Evolutionary conservation across 1,140 invertebrate genomes (phyloP).

Genomic region (Bombyx mori): DNA sequence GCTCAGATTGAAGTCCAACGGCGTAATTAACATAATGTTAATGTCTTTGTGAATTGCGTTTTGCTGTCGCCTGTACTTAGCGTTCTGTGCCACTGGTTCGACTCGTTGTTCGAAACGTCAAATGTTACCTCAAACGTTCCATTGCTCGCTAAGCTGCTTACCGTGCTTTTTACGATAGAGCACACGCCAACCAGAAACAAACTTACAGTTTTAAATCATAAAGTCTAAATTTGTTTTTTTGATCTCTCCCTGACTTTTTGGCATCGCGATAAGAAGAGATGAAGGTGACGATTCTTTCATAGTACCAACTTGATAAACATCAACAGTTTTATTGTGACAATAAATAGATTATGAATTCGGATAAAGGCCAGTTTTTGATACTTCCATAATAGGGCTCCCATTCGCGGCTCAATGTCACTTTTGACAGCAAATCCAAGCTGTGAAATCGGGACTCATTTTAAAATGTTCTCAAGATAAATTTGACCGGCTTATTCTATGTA

Average conservation of each 20-base stretch:
- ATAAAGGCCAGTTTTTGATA: constrained; percentile 61
- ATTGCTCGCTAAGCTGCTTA: constrained; percentile 60
- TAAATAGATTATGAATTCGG: constrained; percentile 67
- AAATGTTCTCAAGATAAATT: constrained; percentile 7
- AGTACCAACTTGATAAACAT: constrained; percentile 55
- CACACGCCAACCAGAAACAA: constrained; percentile 14
- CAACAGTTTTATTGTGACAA: constrained; percentile 63
- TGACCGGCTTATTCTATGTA: too few relatives aligned
- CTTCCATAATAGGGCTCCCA: constrained; percentile 52
- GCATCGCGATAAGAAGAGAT: constrained; percentile 54
- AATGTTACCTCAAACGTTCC: constrained; percentile 48
- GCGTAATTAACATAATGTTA: constrained; percentile 2
- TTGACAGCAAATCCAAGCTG: constrained; percentile 66
- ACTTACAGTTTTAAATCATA: constrained; percentile 2
- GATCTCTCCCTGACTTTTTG: constrained; percentile 50
- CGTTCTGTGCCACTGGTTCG: constrained; percentile 27
- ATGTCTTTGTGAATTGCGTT: constrained; percentile 12
- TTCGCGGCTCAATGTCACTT: constrained; percentile 61
- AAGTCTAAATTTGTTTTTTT: constrained; percentile 2
- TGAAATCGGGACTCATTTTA: constrained; percentile 67
- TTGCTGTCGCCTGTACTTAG: constrained; percentile 31
- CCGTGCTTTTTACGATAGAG: constrained; percentile 34
- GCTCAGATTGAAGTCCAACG: background rate
- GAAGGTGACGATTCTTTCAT: constrained; percentile 66
- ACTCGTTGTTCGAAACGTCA: constrained; percentile 54